Evolutionary conservation across 2,113 vertebrate genomes (phyloP).

Genomic region (Amazona guildingii): DNA sequence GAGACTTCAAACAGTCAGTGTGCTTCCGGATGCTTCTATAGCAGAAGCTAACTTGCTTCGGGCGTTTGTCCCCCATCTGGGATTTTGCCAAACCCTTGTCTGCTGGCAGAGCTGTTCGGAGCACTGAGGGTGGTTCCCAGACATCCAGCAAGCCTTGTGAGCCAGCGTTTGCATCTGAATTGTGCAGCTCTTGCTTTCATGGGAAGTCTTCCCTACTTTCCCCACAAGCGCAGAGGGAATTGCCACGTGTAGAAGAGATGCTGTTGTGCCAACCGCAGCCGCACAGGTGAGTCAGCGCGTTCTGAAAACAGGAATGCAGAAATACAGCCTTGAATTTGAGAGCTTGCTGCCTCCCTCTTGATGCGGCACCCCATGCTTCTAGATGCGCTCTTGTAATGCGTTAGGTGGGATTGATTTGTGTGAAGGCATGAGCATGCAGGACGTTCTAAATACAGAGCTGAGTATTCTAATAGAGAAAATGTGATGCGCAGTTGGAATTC

Average conservation of each 20-base stretch:
- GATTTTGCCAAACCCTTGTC: not conserved
- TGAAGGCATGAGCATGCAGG: not conserved
- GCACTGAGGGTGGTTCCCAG: not conserved
- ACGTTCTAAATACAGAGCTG: not conserved
- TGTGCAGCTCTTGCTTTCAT: not conserved
- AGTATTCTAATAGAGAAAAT: not conserved
- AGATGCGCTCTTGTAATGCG: not conserved
- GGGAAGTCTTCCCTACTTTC: not conserved
- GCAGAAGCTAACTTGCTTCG: not conserved
- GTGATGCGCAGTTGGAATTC: not conserved
- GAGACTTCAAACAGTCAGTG: not conserved
- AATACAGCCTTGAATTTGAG: not conserved
- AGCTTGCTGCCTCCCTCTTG: not conserved
- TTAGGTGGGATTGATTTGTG: not conserved
- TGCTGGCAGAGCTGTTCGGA: not conserved
- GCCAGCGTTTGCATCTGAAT: not conserved
- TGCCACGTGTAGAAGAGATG: not conserved
- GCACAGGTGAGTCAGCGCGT: not conserved
- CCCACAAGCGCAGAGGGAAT: not conserved
- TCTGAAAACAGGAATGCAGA: not conserved
- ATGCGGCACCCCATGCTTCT: fast-evolving
- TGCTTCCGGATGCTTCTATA: not conserved
- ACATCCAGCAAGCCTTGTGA: not conserved
- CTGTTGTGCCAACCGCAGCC: not conserved
- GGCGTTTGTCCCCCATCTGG: not conserved